Percentiles rank a stretch among this genome's conserved stretches.
Evolutionary conservation across 2,888 invertebrate species (phyloP).

Genomic region (Oxyteleia sp.): DNA sequence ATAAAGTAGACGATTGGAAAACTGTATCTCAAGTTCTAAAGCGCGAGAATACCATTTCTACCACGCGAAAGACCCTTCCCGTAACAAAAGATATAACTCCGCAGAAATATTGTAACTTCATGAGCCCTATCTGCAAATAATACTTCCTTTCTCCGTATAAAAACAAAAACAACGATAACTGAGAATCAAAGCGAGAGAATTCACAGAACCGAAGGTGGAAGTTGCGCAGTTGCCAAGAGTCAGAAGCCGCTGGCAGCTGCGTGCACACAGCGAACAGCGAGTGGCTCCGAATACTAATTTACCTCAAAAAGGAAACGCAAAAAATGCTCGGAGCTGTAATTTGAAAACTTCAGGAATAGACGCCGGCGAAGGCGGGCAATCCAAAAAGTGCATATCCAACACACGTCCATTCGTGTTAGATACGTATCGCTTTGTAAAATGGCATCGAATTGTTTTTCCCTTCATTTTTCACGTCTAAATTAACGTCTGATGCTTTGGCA

Average conservation of each 20-base stretch:
- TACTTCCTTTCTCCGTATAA: conserved; percentile 49
- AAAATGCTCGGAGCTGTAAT: conserved; percentile 48
- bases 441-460: background rate
- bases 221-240: conserved; percentile 71
- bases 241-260: conserved; percentile 66
- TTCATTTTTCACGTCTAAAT: too few species aligned
- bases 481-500: too few species aligned
- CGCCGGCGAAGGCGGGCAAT: conserved; percentile 31
- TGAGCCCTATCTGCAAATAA: conserved; percentile 57
- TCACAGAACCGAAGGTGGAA: conserved; percentile 68
- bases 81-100: conserved; percentile 27
- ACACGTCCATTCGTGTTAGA: background rate
- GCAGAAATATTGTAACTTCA: conserved; percentile 35
- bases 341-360: conserved; percentile 51
- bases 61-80: background rate
- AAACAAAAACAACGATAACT: conserved; percentile 64
- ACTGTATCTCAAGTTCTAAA: too few species aligned
- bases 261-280: conserved; percentile 54
- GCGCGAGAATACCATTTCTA: too few species aligned
- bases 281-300: conserved; percentile 63
- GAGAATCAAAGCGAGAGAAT: conserved; percentile 68
- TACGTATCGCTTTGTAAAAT: background rate
- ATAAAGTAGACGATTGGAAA: too few species aligned
- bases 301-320: conserved; percentile 43
- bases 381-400: conserved; percentile 25